Evolutionary conservation across 2,888 invertebrate species (phyloP).

Genomic region (Neocrepidodera transversa): DNA sequence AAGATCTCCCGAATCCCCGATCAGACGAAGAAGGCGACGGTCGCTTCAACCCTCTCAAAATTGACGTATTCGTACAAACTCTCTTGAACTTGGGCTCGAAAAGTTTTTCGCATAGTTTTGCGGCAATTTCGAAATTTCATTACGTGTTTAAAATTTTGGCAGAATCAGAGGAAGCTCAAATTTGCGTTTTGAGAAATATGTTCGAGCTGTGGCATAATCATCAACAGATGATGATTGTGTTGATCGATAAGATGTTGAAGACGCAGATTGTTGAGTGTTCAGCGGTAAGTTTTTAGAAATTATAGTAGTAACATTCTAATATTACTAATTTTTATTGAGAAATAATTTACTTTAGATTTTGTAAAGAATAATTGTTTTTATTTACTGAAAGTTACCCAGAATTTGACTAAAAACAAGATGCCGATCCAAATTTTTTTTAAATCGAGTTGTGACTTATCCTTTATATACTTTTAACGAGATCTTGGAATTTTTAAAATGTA

Average conservation of each 20-base stretch:
- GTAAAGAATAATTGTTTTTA: too few relatives aligned
- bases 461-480: too few relatives aligned
- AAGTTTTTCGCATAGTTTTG: slow-evolving; percentile 97
- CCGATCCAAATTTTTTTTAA: too few relatives aligned
- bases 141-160: slow-evolving; percentile 90
- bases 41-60: slow-evolving; percentile 89
- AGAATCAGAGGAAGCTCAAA: slow-evolving; percentile 94
- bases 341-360: too few relatives aligned
- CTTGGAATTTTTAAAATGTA: too few relatives aligned
- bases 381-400: too few relatives aligned
- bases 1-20: slow-evolving; percentile 83
- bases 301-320: too few relatives aligned
- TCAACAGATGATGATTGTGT: slow-evolving; percentile 95
- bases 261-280: slow-evolving; percentile 97
- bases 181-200: slow-evolving; percentile 89
- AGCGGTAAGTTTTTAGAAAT: slow-evolving; percentile 67
- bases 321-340: too few relatives aligned
- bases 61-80: slow-evolving; percentile 97
- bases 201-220: slow-evolving; percentile 96
- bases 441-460: too few relatives aligned
- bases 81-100: slow-evolving; percentile 92
- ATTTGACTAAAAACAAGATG: too few relatives aligned
- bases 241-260: slow-evolving; percentile 96
- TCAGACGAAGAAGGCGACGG: slow-evolving; percentile 78
- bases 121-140: slow-evolving; percentile 97